phyloP scores from a whole-genome alignment of 2,888 invertebrate genomes.

The Mimumesa dahlbomi region DNA sequence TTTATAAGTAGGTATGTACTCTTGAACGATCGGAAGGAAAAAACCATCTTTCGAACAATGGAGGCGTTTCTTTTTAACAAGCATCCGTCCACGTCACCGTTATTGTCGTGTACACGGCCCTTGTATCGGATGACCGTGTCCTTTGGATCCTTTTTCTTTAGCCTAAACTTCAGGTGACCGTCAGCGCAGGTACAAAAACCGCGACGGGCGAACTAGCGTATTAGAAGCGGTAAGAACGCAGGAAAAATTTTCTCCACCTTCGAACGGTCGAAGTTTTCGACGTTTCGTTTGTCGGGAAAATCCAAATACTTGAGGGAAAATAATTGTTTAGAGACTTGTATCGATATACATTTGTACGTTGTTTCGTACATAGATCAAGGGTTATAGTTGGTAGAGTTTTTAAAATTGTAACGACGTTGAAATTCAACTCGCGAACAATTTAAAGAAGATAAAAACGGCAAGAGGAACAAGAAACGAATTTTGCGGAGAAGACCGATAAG shows the following conservation, averaged over 20 bases:
- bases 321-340: no score
- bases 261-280: no score
- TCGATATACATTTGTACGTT: no score
- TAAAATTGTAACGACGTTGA: neutral
- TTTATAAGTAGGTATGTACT: no score
- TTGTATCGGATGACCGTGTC: constrained; percentile 1
- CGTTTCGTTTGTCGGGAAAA: neutral
- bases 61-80: constrained; percentile 24
- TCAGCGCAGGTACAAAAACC: constrained; percentile 6
- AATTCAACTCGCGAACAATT: neutral
- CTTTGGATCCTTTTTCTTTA: constrained; percentile 9
- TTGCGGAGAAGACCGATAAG: constrained; percentile 60
- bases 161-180: neutral
- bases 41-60: neutral
- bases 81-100: neutral
- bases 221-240: no score
- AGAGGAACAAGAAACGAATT: constrained; percentile 45
- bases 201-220: neutral
- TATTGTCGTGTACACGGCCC: neutral
- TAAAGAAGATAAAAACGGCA: neutral
- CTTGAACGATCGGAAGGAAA: no score
- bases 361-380: no score
- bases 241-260: no score
- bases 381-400: neutral
- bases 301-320: no score